A percentile compares a stretch with the other conserved stretches of the same genome.
Conservation (phyloP, 2,797 vertebrate genomes). For the Glyptemys insculpta region DNA sequence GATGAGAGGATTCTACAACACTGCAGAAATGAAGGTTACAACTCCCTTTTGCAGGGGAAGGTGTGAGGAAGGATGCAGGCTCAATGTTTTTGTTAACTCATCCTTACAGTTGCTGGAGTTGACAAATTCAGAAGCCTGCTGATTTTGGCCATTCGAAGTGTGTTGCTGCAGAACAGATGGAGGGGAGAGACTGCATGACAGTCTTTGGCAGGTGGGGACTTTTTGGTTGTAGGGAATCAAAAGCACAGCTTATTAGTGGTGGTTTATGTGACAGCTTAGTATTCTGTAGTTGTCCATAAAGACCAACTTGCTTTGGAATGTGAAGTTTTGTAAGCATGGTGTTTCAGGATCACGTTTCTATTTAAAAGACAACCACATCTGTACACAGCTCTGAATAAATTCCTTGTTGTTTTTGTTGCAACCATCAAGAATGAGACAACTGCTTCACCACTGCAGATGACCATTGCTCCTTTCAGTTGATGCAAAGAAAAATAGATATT, state of each 20-base stretch:
- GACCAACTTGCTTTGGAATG: slow-evolving; percentile 15
- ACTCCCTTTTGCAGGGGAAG: background rate
- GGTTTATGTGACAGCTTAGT: slow-evolving; percentile 44
- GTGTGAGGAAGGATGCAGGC: background rate
- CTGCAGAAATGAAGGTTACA: background rate
- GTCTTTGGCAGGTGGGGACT: slow-evolving; percentile 6
- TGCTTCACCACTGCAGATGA: background rate
- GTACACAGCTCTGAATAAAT: slow-evolving; percentile 18
- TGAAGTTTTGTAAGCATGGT: background rate
- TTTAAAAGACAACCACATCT: background rate
- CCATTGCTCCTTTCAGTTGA: no score
- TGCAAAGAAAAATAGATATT: background rate
- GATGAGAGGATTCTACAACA: background rate
- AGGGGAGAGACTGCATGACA: background rate
- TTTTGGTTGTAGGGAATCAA: slow-evolving; percentile 40
- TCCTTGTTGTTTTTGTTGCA: slow-evolving; percentile 5
- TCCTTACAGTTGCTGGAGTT: background rate
- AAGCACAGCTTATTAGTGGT: slow-evolving; percentile 46
- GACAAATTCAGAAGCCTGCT: background rate
- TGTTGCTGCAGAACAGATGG: slow-evolving; percentile 40
- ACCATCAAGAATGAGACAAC: background rate
- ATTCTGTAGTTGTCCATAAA: slow-evolving; percentile 19
- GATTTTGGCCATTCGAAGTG: background rate
- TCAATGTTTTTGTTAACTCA: background rate
- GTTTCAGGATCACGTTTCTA: background rate